Evolutionary conservation across 2,113 vertebrate genomes (phyloP).

Genomic region (Thomomys bottae): DNA sequence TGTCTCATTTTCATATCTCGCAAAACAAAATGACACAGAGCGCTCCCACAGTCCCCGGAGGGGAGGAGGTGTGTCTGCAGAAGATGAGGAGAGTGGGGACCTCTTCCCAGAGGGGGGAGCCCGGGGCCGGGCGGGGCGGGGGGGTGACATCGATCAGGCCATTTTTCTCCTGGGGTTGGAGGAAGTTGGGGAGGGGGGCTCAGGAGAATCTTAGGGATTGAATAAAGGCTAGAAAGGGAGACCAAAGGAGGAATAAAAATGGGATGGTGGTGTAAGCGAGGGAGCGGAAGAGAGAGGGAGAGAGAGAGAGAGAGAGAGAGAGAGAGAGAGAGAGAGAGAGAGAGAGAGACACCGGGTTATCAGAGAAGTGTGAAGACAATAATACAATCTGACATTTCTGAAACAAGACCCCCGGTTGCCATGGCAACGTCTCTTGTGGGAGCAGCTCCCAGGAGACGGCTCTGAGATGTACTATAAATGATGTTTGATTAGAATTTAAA

Average conservation of each 20-base stretch:
- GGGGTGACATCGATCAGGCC: conserved; percentile 58
- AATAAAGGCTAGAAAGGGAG: not conserved
- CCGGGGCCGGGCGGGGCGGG: too few species aligned
- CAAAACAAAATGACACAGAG: conserved; percentile 55
- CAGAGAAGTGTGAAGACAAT: conserved; percentile 99
- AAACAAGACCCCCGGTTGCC: conserved; percentile 99
- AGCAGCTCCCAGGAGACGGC: conserved; percentile 91
- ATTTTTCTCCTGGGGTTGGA: conserved; percentile 58
- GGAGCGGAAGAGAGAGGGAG: conserved; percentile 61
- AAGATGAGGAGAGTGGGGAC: conserved; percentile 31
- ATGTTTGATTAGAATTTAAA: conserved; percentile 99
- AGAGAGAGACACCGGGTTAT: conserved; percentile 90
- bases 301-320: conserved; percentile 56
- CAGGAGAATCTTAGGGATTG: not conserved
- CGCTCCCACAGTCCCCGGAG: conserved; percentile 61
- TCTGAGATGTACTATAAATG: conserved; percentile 96
- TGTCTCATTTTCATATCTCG: conserved; percentile 79
- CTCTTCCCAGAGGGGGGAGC: conserved; percentile 53
- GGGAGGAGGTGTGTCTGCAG: conserved; percentile 12
- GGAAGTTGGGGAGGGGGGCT: conserved; percentile 26
- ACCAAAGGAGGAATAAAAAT: conserved; percentile 43
- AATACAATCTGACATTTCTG: conserved; percentile 99
- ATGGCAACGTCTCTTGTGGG: conserved; percentile 96
- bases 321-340: conserved; percentile 81
- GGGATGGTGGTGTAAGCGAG: conserved; percentile 55